A percentile compares a stretch with the other conserved stretches of the same genome.
Evolutionary conservation across 2,797 vertebrate genomes (phyloP).

Genomic region (Danio jaintianensis): DNA sequence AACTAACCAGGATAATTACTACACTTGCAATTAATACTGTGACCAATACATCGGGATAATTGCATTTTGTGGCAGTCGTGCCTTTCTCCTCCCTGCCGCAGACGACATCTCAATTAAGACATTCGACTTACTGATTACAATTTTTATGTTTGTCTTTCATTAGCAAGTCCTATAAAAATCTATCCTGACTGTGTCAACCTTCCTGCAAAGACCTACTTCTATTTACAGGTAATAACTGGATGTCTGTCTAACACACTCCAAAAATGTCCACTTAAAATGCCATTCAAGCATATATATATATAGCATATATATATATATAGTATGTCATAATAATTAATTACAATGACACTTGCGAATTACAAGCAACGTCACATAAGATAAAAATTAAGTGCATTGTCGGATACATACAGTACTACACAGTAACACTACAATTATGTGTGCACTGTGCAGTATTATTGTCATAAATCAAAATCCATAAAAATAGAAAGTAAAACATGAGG

Average conservation of each 20-base stretch:
- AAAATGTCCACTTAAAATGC: neutral
- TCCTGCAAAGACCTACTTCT: neutral
- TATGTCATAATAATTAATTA: neutral
- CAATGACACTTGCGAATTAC: neutral
- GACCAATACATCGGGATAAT: conserved; percentile 44
- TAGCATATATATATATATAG: too few species aligned
- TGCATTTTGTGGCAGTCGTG: conserved; percentile 4
- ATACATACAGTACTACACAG: neutral
- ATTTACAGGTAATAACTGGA: neutral
- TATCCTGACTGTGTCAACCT: neutral
- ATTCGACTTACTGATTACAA: conserved; percentile 10
- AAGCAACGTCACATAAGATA: neutral
- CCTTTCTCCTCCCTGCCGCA: conserved; percentile 13
- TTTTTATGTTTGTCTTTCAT: conserved; percentile 41
- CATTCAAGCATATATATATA: too few species aligned
- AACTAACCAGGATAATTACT: conserved; percentile 36
- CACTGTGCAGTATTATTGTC: neutral
- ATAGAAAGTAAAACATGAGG: neutral
- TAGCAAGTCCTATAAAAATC: conserved; percentile 5
- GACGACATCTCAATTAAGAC: conserved; percentile 14
- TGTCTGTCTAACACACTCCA: neutral
- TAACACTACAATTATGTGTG: neutral
- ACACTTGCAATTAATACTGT: conserved; percentile 40
- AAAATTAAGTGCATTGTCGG: neutral
- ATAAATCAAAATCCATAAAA: neutral